These are phyloP conservation scores for Gavia stellata DNA, from an alignment of 2,113 vertebrate species.

Conservation along the genomic window DNA sequence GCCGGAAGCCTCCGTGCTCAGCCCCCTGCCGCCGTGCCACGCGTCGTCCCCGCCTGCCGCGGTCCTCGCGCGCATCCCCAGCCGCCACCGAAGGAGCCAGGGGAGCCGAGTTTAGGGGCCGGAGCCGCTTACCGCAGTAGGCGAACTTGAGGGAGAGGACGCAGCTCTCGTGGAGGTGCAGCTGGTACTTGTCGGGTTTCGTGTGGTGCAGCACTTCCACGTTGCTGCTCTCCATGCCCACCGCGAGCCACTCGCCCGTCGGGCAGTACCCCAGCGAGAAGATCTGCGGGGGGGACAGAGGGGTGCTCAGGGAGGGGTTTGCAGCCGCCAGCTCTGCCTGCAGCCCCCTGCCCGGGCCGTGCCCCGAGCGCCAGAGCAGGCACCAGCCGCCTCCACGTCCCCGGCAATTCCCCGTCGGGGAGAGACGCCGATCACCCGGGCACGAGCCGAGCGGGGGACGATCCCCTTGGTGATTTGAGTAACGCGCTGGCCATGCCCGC, in stretches of 20 bases:
- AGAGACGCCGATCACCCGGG: fast-evolving
- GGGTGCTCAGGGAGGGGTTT: not conserved
- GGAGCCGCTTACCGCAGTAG: slow-evolving; percentile 79
- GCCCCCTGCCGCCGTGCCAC: fast-evolving
- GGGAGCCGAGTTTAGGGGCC: fast-evolving
- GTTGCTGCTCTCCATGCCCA: slow-evolving; percentile 98
- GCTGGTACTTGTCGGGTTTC: slow-evolving; percentile 97
- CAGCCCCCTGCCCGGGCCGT: too few relatives aligned
- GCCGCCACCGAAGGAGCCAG: not conserved
- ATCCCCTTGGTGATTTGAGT: not conserved
- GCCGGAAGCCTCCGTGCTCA: fast-evolving
- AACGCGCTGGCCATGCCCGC: not conserved
- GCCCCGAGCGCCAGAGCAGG: not conserved
- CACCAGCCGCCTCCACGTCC: not conserved
- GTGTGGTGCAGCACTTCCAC: slow-evolving; percentile 96
- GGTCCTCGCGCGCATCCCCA: fast-evolving
- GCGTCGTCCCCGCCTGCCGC: fast-evolving
- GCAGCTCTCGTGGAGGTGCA: slow-evolving; percentile 96
- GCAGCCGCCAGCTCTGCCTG: not conserved
- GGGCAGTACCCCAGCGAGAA: slow-evolving; percentile 97
- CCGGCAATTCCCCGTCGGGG: fast-evolving
- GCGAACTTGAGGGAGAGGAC: slow-evolving; percentile 97
- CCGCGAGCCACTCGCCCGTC: slow-evolving; percentile 93
- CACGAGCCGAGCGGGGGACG: not conserved
- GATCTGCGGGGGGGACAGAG: slow-evolving; percentile 70